A percentile compares a stretch with the other conserved stretches of the same genome.
Conservation (phyloP, 2,113 vertebrate species). For the Alethe diademata region DNA sequence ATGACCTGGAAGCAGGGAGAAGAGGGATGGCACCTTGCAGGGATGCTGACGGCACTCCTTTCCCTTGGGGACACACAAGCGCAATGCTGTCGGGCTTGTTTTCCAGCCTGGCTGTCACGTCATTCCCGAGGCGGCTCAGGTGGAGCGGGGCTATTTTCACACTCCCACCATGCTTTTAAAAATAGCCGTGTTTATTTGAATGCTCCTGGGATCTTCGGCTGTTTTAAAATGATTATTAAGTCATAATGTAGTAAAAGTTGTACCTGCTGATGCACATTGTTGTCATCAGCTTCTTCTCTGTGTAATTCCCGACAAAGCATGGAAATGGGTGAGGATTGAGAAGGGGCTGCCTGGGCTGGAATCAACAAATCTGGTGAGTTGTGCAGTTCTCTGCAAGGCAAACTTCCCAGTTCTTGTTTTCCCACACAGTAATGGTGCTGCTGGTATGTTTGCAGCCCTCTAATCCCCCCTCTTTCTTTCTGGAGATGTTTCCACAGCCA, state of each 20-base stretch:
- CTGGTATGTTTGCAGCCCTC: not conserved
- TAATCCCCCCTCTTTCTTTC: rapidly evolving
- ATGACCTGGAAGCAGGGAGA: not conserved
- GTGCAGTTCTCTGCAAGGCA: not conserved
- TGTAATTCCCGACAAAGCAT: rapidly evolving
- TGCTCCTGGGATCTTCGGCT: not conserved
- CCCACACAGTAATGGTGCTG: not conserved
- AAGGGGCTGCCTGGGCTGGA: not conserved
- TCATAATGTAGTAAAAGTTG: not conserved
- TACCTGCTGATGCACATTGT: not conserved
- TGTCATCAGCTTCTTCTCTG: not conserved
- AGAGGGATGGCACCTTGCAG: not conserved
- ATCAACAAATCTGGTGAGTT: rapidly evolving
- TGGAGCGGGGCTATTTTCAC: slow-evolving; percentile 2
- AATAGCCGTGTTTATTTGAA: not conserved
- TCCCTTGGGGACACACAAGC: not conserved
- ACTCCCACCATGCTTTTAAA: not conserved
- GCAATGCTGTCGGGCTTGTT: not conserved
- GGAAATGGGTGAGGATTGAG: not conserved
- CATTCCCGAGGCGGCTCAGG: not conserved
- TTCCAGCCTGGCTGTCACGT: not conserved
- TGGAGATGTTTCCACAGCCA: not conserved
- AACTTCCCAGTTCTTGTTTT: not conserved
- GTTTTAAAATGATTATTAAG: not conserved
- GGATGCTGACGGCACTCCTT: not conserved